Evolutionary conservation across 2,888 invertebrate genomes (phyloP), one percentile per base, ranked within the genome.

Genomic region (Noctua janthe): DNA sequence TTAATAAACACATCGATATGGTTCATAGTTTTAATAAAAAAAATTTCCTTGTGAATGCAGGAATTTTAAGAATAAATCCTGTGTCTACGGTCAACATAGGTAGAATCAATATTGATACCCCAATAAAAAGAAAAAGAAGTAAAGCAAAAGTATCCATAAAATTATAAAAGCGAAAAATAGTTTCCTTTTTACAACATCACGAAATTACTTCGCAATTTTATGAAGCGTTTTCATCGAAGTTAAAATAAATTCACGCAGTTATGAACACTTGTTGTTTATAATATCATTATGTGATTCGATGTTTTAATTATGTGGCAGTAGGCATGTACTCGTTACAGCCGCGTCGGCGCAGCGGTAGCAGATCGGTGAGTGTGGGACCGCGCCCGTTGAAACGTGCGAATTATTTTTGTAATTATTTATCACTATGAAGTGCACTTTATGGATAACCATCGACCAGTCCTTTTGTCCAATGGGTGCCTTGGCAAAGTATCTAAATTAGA

Each of bases 261-360:
- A 75, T 49, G 56, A 70, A 35, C 62, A 49, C 49, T 67, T 67
- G 59, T 72, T 85, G 76, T 78, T 76, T 74, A 76, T 54, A 67
- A 47, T 17, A 69, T 43, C 20, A 66, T 35, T 64, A 69, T 51
- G 62, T 39, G 29, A 69, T 62, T 72, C 59, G 72, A 80, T 77
- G 66, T 80, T 88, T 88, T 88, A 88, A 85, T 85, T 73, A 88
- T 67, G 71, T 80, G 71, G 8, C 54, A 51, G 72, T 71, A 54
- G 54, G 59, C 51, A 69, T 15, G 23, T 35, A 43, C 23, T 62
- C 49, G 67, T 66, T 69, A 64, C 15, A 54, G 11, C 0, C 54
- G 67, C 74, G 62, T 15, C 29, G 7, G 5, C 54, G 43, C 17
- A 15, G 43, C 43, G 62, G 59, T n/a, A 13, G 66, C 39, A 66